phyloP scores from a whole-genome alignment of 2,888 invertebrate species.

The Scaeva pyrastri region DNA sequence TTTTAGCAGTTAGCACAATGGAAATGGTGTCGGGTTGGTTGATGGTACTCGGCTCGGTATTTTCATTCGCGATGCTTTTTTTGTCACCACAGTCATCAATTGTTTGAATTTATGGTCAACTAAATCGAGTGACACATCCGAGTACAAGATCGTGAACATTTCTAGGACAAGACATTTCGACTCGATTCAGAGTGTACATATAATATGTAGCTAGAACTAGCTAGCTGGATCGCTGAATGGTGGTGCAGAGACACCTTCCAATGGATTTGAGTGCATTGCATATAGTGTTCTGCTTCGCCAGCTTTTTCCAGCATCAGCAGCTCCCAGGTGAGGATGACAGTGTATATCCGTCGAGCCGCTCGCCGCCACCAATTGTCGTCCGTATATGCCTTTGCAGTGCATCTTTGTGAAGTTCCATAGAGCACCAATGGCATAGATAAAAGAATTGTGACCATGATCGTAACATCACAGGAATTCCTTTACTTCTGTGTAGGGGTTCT shows the following conservation, averaged over 20 bases:
- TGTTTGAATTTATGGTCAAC: conserved; percentile 77
- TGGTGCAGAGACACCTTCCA: conserved; percentile 56
- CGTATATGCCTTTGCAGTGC: conserved; percentile 4
- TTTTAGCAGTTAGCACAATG: conserved; percentile 38
- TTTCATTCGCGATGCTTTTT: conserved; percentile 61
- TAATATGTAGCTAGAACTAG: not conserved
- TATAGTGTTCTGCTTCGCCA: conserved; percentile 48
- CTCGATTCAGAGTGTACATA: conserved; percentile 29
- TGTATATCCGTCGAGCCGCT: not conserved
- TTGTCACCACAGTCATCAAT: conserved; percentile 76
- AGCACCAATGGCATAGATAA: conserved; percentile 72
- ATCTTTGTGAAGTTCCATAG: conserved; percentile 56
- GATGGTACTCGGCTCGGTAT: conserved; percentile 19
- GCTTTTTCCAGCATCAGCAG: conserved; percentile 27
- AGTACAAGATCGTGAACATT: conserved; percentile 77
- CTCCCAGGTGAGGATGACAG: conserved; percentile 72
- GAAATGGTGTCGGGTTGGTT: conserved; percentile 61
- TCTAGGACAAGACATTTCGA: conserved; percentile 77
- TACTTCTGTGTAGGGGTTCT: conserved; percentile 55
- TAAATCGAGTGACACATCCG: conserved; percentile 76
- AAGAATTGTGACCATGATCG: conserved; percentile 68
- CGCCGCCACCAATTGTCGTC: not conserved
- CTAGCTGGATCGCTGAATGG: too few species aligned
- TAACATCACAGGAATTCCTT: conserved; percentile 64
- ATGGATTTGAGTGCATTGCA: not conserved